Conservation (phyloP, 1,140 invertebrate species). For the Pomacea maculata region DNA sequence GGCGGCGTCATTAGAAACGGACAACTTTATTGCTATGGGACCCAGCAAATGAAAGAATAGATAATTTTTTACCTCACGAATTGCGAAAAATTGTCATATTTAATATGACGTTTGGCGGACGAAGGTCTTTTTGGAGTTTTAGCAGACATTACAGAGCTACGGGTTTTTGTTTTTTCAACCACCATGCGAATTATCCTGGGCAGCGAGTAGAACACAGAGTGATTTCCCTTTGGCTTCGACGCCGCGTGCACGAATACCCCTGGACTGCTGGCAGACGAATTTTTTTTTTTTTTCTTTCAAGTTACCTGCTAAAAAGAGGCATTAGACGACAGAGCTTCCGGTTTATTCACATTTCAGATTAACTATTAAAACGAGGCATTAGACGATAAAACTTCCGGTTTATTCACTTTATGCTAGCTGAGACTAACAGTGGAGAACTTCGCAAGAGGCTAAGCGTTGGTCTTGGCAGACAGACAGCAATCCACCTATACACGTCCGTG, state of each 20-base stretch:
- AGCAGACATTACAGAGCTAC: constrained; percentile 60
- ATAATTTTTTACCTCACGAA: constrained; percentile 46
- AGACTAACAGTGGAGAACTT: too few species aligned
- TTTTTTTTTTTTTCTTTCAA: too few species aligned
- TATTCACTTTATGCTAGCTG: too few species aligned
- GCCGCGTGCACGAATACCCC: not conserved
- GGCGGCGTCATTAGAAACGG: constrained; percentile 26
- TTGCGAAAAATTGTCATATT: constrained; percentile 47
- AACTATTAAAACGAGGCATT: too few species aligned
- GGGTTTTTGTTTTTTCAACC: constrained; percentile 33
- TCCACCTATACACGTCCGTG: too few species aligned
- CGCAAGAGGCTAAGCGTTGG: too few species aligned
- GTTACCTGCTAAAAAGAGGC: too few species aligned
- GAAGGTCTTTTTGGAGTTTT: constrained; percentile 45
- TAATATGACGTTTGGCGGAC: constrained; percentile 50
- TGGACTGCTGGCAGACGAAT: too few species aligned
- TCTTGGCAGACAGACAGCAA: too few species aligned
- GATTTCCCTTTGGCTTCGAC: not conserved
- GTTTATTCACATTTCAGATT: too few species aligned
- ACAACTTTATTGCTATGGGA: not conserved
- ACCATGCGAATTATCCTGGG: constrained; percentile 1
- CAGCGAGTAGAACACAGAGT: not conserved
- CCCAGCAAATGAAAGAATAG: not conserved
- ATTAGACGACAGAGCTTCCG: too few species aligned
- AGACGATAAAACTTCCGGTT: too few species aligned